Conservation (phyloP, 2,113 vertebrate genomes). For the Myrmophylax atrothorax region DNA sequence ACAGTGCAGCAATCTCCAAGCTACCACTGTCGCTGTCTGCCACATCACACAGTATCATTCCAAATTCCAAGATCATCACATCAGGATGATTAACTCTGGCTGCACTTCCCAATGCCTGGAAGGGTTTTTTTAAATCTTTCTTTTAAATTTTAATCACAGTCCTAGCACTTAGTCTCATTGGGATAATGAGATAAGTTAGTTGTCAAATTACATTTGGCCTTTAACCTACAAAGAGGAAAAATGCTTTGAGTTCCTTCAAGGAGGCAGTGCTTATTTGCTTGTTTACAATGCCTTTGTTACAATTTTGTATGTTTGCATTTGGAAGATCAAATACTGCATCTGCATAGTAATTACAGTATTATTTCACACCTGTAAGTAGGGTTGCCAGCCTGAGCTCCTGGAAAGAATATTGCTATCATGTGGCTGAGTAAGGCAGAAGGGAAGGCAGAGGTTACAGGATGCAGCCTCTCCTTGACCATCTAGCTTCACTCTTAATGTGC, state of each 20-base stretch:
- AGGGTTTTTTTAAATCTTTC: constrained; percentile 70
- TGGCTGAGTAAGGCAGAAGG: constrained; percentile 44
- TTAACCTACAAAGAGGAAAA: constrained; percentile 67
- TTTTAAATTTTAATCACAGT: constrained; percentile 66
- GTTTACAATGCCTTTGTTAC: constrained; percentile 77
- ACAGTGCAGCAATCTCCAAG: constrained; percentile 74
- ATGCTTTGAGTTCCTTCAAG: constrained; percentile 68
- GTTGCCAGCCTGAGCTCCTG: constrained; percentile 76
- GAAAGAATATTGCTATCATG: constrained; percentile 33
- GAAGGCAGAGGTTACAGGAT: neutral
- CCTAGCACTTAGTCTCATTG: constrained; percentile 75
- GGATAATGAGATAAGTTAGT: constrained; percentile 74
- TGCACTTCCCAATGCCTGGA: constrained; percentile 77
- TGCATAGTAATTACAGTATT: constrained; percentile 80
- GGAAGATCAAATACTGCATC: constrained; percentile 72
- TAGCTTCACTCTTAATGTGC: constrained; percentile 45
- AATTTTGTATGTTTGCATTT: constrained; percentile 71
- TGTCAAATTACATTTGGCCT: constrained; percentile 71
- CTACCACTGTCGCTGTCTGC: constrained; percentile 73
- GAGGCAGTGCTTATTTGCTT: constrained; percentile 76
- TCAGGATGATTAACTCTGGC: constrained; percentile 71
- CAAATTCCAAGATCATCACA: constrained; percentile 75
- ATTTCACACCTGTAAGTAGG: constrained; percentile 77
- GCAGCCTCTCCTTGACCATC: constrained; percentile 30
- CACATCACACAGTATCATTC: constrained; percentile 79